These are phyloP conservation scores for Balanococcus diminutus DNA, from an alignment of 2,888 invertebrate genomes.

Conservation along the genomic window DNA sequence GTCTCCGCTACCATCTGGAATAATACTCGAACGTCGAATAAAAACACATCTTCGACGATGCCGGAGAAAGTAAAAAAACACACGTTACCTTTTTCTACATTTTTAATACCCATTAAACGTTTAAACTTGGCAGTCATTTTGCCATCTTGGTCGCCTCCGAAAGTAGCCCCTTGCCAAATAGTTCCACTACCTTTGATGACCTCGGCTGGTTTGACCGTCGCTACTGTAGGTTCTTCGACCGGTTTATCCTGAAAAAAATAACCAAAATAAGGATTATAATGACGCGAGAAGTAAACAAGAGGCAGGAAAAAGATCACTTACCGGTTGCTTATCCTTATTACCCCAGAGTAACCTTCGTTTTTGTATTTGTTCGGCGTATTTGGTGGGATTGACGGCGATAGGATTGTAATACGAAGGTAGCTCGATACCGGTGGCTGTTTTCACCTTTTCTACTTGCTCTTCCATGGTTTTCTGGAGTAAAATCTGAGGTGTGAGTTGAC, in stretches of 20 bases:
- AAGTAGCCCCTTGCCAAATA: conserved; percentile 81
- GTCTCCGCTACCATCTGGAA: conserved; percentile 13
- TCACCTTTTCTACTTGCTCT: conserved; percentile 61
- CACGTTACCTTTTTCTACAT: conserved; percentile 61
- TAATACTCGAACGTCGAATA: too few species aligned
- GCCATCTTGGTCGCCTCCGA: conserved; percentile 89
- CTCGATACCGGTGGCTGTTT: conserved; percentile 63
- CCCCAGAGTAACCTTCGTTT: conserved; percentile 92
- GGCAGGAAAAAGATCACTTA: not conserved
- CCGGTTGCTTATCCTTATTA: conserved; percentile 56
- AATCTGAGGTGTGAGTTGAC: conserved; percentile 65
- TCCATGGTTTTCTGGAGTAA: conserved; percentile 64
- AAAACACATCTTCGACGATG: too few species aligned
- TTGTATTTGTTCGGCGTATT: conserved; percentile 87
- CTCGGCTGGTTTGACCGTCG: conserved; percentile 1
- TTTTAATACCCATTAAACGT: conserved; percentile 93
- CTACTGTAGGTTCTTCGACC: not conserved
- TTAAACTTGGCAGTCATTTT: conserved; percentile 94
- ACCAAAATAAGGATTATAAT: not conserved
- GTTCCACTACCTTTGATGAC: conserved; percentile 56
- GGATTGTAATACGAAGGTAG: conserved; percentile 78
- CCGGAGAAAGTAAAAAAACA: not conserved
- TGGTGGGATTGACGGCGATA: conserved; percentile 75
- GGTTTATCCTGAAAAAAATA: not conserved
- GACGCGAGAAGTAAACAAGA: not conserved